Evolutionary conservation across 2,113 vertebrate species (phyloP).

Genomic region (Oncorhynchus tshawytscha): DNA sequence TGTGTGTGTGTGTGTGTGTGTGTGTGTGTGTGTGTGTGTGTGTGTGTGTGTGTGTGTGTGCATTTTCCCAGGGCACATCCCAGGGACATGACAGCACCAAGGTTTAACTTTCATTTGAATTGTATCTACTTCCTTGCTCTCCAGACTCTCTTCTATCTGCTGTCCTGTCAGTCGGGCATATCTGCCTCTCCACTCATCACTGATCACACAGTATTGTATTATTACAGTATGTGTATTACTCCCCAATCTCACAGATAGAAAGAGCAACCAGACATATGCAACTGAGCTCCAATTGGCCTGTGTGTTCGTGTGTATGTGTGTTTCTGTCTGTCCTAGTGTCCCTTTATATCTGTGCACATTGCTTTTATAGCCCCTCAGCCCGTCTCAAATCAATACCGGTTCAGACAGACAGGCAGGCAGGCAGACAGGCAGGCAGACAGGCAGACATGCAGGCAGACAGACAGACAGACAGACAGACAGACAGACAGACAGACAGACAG

Average conservation of each 20-base stretch:
- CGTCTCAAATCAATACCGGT: slow-evolving; percentile 29
- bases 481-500: neutral
- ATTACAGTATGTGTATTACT: slow-evolving; percentile 24
- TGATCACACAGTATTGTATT: slow-evolving; percentile 9
- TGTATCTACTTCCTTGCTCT: neutral
- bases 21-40: neutral
- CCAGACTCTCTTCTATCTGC: neutral
- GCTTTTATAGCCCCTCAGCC: slow-evolving; percentile 20
- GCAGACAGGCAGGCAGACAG: too few species aligned
- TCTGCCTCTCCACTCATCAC: slow-evolving; percentile 14
- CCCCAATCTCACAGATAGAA: neutral
- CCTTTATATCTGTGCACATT: slow-evolving; percentile 16
- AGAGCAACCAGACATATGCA: neutral
- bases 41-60: neutral
- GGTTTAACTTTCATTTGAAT: neutral
- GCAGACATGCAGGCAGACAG: too few species aligned
- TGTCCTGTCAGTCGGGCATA: slow-evolving; percentile 10
- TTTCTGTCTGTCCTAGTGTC: slow-evolving; percentile 16
- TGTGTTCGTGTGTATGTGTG: too few species aligned
- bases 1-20: neutral
- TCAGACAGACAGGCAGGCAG: too few species aligned
- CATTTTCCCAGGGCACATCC: too few species aligned
- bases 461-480: too few species aligned
- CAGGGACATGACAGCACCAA: too few species aligned
- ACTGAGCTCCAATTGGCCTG: neutral